Percentiles rank a stretch among this genome's conserved stretches.
phyloP scores from a whole-genome alignment of 1,140 invertebrate genomes.

The Ruditapes philippinarum region DNA sequence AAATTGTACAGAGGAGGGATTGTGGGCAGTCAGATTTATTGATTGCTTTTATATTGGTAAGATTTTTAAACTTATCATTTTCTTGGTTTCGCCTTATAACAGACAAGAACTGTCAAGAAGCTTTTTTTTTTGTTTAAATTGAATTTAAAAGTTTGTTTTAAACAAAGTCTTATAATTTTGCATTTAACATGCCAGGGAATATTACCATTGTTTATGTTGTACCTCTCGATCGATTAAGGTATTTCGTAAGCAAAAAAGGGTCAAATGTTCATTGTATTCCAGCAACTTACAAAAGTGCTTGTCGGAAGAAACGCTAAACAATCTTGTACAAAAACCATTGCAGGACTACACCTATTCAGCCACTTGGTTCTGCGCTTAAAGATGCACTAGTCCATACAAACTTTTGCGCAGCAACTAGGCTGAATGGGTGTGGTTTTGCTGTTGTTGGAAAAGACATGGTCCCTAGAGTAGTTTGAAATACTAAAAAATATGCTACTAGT shows the following conservation, averaged over 20 bases:
- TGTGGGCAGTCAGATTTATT: conserved; percentile 23
- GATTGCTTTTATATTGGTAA: conserved; percentile 24
- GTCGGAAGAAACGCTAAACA: conserved; percentile 12
- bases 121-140: neutral
- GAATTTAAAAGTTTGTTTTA: conserved; percentile 32
- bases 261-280: conserved; percentile 26
- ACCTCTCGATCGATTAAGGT: conserved; percentile 17
- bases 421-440: conserved; percentile 28
- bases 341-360: conserved; percentile 17
- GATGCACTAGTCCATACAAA: conserved; percentile 29
- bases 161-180: conserved; percentile 14
- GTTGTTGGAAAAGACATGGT: neutral
- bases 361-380: conserved; percentile 11
- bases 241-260: conserved; percentile 10
- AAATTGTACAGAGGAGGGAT: conserved; percentile 28
- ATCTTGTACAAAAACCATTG: conserved; percentile 5
- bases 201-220: conserved; percentile 19
- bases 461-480: conserved; percentile 5
- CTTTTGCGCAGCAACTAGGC: conserved; percentile 12
- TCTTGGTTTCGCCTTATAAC: conserved; percentile 8
- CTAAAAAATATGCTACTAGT: conserved; percentile 26
- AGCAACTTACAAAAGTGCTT: conserved; percentile 24
- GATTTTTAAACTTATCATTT: conserved; percentile 31
- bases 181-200: conserved; percentile 29
- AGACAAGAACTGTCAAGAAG: conserved; percentile 29